Evolutionary conservation across 2,113 vertebrate genomes (phyloP), one percentile per base, ranked within the genome.

Genomic region (Ctenodactylus gundi): DNA sequence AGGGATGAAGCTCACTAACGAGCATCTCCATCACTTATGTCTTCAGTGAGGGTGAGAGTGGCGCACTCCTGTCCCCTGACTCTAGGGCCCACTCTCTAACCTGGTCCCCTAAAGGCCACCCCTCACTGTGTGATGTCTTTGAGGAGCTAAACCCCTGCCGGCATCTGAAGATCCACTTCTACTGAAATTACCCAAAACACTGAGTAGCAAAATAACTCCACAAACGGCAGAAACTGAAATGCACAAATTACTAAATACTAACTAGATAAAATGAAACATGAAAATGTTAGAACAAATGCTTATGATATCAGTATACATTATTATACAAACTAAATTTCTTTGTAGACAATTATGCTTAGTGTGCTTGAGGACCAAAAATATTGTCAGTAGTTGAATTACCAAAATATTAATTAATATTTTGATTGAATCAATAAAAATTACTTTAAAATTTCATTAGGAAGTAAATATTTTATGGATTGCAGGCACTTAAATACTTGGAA

Each of bases 341-440:
- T 91, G 89, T 94, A 93, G 68, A 36, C 83, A 94, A 85, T 76
- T 92, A 88, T 83, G 95, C 90, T 34, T 77, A 25, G 13, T 93
- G 83, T 6, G 58, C 80, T 84, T 80, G 81, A 97, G 77, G 73
- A 96, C 85, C 97, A 96, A 72, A 97, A 96, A 29, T 67, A 14
- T 96, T 60, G 70, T 97, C 97, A 96, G 64, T 77, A 44, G 85
- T 97, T 94, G 60, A 97, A 97, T 97, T 95, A 97, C 96, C 97
- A 93, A 97, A 93, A 90, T 85, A 85, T 67, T 84, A 85, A 96
- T 95, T 97, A 96, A 96, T 77, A 95, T 95, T 97, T 96, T 92
- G 70, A 94, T 65, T 77, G 53, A 31, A 97, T 67, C 95, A 95
- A 44, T 44, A 93, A 95, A 92, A 97, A 95, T 64, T 51, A 57